Percentiles rank a stretch among this genome's conserved stretches.
phyloP scores from a whole-genome alignment of 2,113 vertebrate species.

The Prochilodus magdalenae region DNA sequence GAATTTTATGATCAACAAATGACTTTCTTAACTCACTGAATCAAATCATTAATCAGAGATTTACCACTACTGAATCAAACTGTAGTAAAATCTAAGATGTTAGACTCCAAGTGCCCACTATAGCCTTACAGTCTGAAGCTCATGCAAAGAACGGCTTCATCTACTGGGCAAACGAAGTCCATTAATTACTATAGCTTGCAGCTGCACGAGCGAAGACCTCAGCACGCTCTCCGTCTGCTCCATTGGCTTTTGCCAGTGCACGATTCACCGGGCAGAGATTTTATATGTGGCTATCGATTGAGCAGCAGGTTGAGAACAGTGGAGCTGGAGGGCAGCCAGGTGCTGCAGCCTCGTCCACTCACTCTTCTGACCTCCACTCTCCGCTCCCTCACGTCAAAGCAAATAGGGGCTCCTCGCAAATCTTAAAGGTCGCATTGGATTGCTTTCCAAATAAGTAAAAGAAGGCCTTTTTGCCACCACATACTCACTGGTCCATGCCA shows the following conservation, averaged over 20 bases:
- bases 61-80: background rate
- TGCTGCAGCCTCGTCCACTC: constrained; percentile 9
- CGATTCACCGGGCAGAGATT: constrained; percentile 44
- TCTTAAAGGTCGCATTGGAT: constrained; percentile 54
- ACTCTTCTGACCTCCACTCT: constrained; percentile 36
- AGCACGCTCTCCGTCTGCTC: constrained; percentile 26
- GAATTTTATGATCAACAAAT: too few species aligned
- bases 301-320: constrained; percentile 28
- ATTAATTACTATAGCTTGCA: constrained; percentile 39
- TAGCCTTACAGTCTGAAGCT: background rate
- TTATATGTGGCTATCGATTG: constrained; percentile 50
- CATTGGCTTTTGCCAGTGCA: constrained; percentile 35
- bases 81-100: background rate
- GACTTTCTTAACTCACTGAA: background rate
- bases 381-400: constrained; percentile 16
- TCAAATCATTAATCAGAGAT: background rate
- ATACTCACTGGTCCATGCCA: constrained; percentile 38
- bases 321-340: constrained; percentile 26
- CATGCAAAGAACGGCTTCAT: constrained; percentile 28
- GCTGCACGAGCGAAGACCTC: constrained; percentile 35
- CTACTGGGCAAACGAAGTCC: constrained; percentile 33
- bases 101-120: background rate
- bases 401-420: constrained; percentile 39
- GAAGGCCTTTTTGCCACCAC: constrained; percentile 1
- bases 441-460: constrained; percentile 52